Base-by-base conservation (phyloP, 2,113 vertebrate species). In the Arothron firmamentum region DNA sequence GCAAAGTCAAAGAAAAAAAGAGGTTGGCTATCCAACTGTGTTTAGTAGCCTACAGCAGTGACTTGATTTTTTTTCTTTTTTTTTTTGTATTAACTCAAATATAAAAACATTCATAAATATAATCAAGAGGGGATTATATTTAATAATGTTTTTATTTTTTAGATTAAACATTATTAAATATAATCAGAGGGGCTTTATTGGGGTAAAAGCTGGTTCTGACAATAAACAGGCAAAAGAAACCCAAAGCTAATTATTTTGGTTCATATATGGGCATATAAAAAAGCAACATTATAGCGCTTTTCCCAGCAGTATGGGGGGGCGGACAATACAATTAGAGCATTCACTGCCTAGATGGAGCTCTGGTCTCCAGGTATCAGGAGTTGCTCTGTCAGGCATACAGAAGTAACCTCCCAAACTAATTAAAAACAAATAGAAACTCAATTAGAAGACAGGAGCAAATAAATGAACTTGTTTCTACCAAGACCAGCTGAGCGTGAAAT, bases 351-450 rank as follows among this genome's bases (percentile, higher is more conserved):
- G 70, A 66, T 58, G 64, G 63, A 76, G 77, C 76, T 73, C 53
- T 48, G 53, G 49, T 73, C 65, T 70, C 49, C 48, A 70, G 61
- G 67, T 62, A 82, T 77, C 68, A 63, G 52, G 72, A 76, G 72
- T 67, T 78, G 83, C 75, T 82, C 82, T 53, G 72, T 64, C 53
- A 79, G 65, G 81, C 85, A 82, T 67, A 71, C 11, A 38, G 34
- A 65, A 83, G 63, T 58, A 75, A 73, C 65, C 73, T 63, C 71
- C 23, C 67, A 78, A 88, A 75, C 62, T 74, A 82, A 88, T 87
- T 86, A 80, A 77, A 80, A 83, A 74, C 65, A 76, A 75, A 80
- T 77, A 61, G 50, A 58, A 70, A 78, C 25, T 74, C 69, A 60
- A 77, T 85, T 82, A 80, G 80, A 84, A 75, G 41, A 72, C 72